Evolutionary conservation across 2,797 vertebrate genomes (phyloP).

Genomic region (Chaenodraco wilsoni): DNA sequence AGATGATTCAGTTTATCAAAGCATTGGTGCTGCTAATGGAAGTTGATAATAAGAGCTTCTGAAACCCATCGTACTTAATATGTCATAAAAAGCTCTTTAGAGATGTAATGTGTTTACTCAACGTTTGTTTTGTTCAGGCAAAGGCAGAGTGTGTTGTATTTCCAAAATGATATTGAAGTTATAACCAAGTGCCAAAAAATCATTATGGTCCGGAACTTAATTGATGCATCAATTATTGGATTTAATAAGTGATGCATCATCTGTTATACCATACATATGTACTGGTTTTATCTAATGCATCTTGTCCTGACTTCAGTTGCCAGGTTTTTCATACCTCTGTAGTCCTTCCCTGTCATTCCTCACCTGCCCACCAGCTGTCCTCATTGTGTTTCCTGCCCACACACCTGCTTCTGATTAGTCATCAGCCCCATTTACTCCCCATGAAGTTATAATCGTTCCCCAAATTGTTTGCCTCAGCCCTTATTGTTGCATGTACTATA

Average conservation of each 20-base stretch:
- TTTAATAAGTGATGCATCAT: background rate
- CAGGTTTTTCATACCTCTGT: background rate
- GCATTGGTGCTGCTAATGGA: background rate
- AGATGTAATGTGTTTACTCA: background rate
- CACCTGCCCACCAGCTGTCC: conserved; percentile 12
- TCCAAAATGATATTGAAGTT: too few relatives aligned
- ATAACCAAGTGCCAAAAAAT: too few relatives aligned
- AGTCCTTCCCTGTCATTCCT: background rate
- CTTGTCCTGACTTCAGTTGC: background rate
- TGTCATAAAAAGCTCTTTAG: background rate
- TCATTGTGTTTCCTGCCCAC: background rate
- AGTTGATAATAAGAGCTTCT: conserved; percentile 8
- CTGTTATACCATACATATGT: background rate
- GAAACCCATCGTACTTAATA: background rate
- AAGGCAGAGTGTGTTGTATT: too few relatives aligned
- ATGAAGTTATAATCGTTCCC: background rate
- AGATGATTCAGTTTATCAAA: background rate
- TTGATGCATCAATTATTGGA: too few relatives aligned
- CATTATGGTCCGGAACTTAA: too few relatives aligned
- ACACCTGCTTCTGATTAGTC: conserved; percentile 11
- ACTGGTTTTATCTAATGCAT: background rate
- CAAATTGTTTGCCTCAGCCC: background rate
- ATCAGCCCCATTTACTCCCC: background rate
- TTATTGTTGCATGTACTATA: background rate
- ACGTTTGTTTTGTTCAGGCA: background rate